Conservation (phyloP, 1,140 invertebrate genomes). For the Chironomus striatipennis region DNA sequence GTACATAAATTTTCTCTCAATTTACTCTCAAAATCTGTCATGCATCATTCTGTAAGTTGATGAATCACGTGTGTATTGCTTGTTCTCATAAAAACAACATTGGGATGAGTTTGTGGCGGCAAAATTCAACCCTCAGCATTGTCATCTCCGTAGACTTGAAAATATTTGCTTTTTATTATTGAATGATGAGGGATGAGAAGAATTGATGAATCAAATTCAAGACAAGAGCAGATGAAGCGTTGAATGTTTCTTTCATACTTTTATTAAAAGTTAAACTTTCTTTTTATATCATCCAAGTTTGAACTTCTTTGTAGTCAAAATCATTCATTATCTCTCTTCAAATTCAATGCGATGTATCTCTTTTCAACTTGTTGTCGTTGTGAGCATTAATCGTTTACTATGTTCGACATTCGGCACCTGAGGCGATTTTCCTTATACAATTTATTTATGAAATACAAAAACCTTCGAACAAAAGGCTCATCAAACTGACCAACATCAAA, state of each 20-base stretch:
- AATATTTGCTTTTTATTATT: background rate
- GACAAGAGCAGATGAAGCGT: background rate
- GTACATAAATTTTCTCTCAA: background rate
- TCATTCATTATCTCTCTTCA: background rate
- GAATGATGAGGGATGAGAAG: background rate
- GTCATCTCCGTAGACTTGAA: background rate
- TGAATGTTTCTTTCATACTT: background rate
- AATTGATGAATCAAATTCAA: too few species aligned
- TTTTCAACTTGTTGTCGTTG: too few species aligned
- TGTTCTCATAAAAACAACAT: background rate
- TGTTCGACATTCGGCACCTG: background rate
- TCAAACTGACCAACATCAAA: conserved; percentile 12
- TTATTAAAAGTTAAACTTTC: background rate
- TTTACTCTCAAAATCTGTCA: conserved; percentile 1
- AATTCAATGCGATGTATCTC: background rate
- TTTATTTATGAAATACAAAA: background rate
- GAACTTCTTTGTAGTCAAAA: background rate
- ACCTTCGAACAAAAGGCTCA: background rate
- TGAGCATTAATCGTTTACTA: too few species aligned
- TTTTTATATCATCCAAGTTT: background rate
- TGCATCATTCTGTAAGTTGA: conserved; percentile 1
- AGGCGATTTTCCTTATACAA: background rate
- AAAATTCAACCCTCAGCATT: background rate
- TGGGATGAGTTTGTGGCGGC: too few species aligned
- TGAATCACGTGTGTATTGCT: background rate